Conservation (phyloP, 1,140 invertebrate genomes). For the Propsilocerus akamusi region DNA sequence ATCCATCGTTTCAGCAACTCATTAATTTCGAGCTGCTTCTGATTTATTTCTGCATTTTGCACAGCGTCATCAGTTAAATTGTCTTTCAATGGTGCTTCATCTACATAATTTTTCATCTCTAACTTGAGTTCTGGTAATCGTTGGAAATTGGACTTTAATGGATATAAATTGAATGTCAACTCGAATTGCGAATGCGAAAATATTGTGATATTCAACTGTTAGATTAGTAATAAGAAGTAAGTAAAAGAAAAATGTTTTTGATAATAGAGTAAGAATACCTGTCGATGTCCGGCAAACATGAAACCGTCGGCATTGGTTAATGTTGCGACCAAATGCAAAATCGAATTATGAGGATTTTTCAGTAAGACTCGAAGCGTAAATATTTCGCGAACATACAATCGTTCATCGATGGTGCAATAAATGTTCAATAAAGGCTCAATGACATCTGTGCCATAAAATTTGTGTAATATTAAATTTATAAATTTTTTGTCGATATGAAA, state of each 20-base stretch:
- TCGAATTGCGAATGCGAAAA: slow-evolving; percentile 22
- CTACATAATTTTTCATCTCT: slow-evolving; percentile 18
- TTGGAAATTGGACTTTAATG: slow-evolving; percentile 22
- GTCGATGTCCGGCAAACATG: slow-evolving; percentile 23
- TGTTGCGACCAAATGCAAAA: slow-evolving; percentile 16
- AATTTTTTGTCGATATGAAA: background rate
- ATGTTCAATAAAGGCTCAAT: slow-evolving; percentile 21
- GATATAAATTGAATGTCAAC: slow-evolving; percentile 22
- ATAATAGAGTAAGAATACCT: slow-evolving; percentile 11
- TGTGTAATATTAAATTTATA: background rate
- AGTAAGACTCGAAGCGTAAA: slow-evolving; percentile 21
- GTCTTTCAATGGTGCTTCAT: background rate
- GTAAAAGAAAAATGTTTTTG: background rate
- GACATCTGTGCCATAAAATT: slow-evolving; percentile 10
- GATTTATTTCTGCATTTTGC: background rate
- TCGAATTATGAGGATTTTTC: slow-evolving; percentile 18
- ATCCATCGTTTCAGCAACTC: slow-evolving; percentile 19
- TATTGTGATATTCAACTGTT: slow-evolving; percentile 19
- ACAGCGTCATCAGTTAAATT: background rate
- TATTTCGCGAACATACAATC: slow-evolving; percentile 24
- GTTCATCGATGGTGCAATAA: slow-evolving; percentile 23
- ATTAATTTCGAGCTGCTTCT: slow-evolving; percentile 19
- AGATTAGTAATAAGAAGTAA: background rate
- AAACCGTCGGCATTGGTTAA: slow-evolving; percentile 21
- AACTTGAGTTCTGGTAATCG: slow-evolving; percentile 18